Conservation (phyloP, 35 echinoderm and acorn worm genomes). For the Apostichopus californicus region DNA sequence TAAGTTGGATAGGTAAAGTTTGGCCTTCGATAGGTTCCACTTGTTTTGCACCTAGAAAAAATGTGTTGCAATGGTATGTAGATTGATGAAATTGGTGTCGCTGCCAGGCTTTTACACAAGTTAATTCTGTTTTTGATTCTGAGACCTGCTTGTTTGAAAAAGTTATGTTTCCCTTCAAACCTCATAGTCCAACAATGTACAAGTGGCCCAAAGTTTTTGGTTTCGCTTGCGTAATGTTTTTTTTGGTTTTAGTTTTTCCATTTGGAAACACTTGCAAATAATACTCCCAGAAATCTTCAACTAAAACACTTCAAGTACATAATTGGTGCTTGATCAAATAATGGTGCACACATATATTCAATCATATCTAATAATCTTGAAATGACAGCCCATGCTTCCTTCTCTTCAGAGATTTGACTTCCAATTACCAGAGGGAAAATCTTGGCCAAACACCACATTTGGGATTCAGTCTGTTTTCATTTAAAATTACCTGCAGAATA, state of each 20-base stretch:
- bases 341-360: conserved; percentile 30
- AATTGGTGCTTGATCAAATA: conserved; percentile 12
- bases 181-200: conserved; percentile 67
- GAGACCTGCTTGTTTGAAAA: conserved; percentile 59
- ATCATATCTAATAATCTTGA: conserved; percentile 57
- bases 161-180: conserved; percentile 65
- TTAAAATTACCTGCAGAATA: conserved; percentile 23
- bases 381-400: conserved; percentile 19
- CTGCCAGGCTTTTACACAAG: too few species aligned
- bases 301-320: conserved; percentile 24
- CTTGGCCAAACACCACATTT: conserved; percentile 55
- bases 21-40: too few species aligned
- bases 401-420: conserved; percentile 15
- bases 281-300: conserved; percentile 42
- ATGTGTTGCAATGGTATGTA: too few species aligned
- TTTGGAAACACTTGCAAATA: conserved; percentile 54
- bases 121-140: conserved; percentile 43
- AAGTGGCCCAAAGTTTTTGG: conserved; percentile 50
- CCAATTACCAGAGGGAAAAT: conserved; percentile 49
- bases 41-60: too few species aligned
- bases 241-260: conserved; percentile 56
- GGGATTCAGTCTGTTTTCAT: conserved; percentile 63
- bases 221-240: conserved; percentile 48
- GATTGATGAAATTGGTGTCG: too few species aligned
- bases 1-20: too few species aligned